phyloP scores from a whole-genome alignment of 2,113 vertebrate genomes.

The Procapra przewalskii region DNA sequence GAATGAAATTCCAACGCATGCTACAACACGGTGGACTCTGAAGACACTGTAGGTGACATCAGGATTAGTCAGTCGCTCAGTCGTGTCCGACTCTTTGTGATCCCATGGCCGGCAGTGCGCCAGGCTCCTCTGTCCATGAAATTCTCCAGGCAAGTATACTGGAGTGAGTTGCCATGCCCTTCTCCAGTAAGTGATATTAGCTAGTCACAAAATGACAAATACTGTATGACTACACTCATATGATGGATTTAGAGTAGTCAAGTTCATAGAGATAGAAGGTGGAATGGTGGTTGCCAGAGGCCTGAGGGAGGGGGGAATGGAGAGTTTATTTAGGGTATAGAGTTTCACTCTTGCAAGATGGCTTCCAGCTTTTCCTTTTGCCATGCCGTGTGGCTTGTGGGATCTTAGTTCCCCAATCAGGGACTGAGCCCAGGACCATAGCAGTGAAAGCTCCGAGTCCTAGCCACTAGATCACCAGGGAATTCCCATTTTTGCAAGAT shows the following conservation, averaged over 20 bases:
- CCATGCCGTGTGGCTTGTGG: neutral
- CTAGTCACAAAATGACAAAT: neutral
- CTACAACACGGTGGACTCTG: neutral
- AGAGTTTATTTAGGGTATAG: neutral
- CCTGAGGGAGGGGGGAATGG: neutral
- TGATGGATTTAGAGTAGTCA: neutral
- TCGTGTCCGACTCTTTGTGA: neutral
- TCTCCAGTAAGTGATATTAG: neutral
- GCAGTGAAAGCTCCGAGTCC: neutral
- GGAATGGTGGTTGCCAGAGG: neutral
- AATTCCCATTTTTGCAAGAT: neutral
- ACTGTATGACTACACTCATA: neutral
- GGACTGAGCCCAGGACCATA: neutral
- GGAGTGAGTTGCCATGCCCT: neutral
- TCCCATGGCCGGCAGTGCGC: accelerated
- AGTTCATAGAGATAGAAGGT: neutral
- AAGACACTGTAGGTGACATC: neutral
- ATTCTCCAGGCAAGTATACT: neutral
- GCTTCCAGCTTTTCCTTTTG: neutral
- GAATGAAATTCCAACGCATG: neutral
- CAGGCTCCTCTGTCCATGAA: neutral
- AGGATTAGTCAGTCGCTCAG: neutral
- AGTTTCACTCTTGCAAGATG: neutral
- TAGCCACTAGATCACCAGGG: neutral
- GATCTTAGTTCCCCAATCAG: neutral